A percentile compares a stretch with the other conserved stretches of the same genome.
phyloP scores from a whole-genome alignment of 2,888 invertebrate species.

The Tetropium fuscum region DNA sequence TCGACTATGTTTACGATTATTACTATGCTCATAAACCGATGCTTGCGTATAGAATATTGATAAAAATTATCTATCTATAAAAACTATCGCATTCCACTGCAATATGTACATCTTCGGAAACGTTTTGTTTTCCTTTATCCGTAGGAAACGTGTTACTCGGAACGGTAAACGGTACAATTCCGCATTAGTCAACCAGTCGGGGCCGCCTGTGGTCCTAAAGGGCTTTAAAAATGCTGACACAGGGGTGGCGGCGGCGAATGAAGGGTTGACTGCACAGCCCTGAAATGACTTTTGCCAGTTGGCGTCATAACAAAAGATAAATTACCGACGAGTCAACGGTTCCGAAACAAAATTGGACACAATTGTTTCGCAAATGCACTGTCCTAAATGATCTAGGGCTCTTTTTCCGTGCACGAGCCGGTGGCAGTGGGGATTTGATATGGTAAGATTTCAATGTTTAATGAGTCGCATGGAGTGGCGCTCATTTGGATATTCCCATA shows the following conservation, averaged over 20 bases:
- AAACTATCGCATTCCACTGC: no score
- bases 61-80: no score
- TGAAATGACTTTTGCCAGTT: constrained; percentile 56
- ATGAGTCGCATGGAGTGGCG: constrained; percentile 32
- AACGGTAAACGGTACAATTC: constrained; percentile 22
- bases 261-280: constrained; percentile 49
- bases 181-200: constrained; percentile 33
- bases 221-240: constrained; percentile 39
- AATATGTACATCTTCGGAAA: no score
- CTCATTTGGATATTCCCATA: no score
- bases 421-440: constrained; percentile 32
- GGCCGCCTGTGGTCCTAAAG: constrained; percentile 29
- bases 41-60: no score
- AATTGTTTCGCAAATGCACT: constrained; percentile 27
- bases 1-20: no score
- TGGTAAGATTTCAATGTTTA: constrained; percentile 41
- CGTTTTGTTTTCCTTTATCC: no score
- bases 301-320: constrained; percentile 60
- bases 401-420: constrained; percentile 34
- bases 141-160: constrained; percentile 14
- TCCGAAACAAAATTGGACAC: constrained; percentile 36
- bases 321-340: constrained; percentile 55
- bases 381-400: constrained; percentile 42
- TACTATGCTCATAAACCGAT: no score
- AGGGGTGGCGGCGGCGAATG: constrained; percentile 42